These are phyloP conservation scores for Mya arenaria DNA, from an alignment of 1,140 invertebrate genomes.

Conservation along the genomic window DNA sequence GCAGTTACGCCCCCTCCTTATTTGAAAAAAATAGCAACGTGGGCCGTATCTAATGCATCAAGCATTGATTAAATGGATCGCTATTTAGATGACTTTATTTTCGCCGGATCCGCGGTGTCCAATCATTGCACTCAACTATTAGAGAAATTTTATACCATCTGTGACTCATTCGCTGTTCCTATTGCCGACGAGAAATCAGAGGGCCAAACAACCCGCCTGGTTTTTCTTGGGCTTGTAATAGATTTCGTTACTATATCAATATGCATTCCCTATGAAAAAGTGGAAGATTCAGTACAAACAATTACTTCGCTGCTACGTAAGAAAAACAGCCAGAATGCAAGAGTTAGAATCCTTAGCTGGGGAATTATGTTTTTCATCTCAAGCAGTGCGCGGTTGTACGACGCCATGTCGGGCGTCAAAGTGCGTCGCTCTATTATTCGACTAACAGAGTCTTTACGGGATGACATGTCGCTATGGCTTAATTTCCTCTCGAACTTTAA, in stretches of 20 bases:
- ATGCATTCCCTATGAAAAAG: conserved; percentile 8
- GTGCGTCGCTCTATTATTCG: conserved; percentile 1
- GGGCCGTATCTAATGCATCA: neutral
- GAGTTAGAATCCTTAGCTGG: conserved; percentile 17
- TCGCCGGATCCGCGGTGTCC: neutral
- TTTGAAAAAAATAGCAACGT: conserved; percentile 46
- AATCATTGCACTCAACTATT: neutral
- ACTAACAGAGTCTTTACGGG: neutral
- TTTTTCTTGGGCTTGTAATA: conserved; percentile 20
- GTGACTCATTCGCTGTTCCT: conserved; percentile 1
- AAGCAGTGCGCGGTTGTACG: conserved; percentile 35
- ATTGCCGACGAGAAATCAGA: neutral
- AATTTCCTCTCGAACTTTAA: conserved; percentile 47
- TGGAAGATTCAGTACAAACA: neutral
- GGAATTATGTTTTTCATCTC: neutral
- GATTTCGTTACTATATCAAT: conserved; percentile 1
- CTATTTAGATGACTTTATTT: conserved; percentile 53
- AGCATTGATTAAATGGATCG: neutral
- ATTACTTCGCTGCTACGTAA: neutral
- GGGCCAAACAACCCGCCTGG: neutral
- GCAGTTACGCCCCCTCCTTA: conserved; percentile 6
- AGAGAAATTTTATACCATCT: neutral
- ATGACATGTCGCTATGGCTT: conserved; percentile 36
- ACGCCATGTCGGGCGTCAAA: conserved; percentile 1
- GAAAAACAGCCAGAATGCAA: neutral